These are phyloP conservation scores for Callorhinus ursinus DNA, from an alignment of 2,113 vertebrate species.

Conservation along the genomic window DNA sequence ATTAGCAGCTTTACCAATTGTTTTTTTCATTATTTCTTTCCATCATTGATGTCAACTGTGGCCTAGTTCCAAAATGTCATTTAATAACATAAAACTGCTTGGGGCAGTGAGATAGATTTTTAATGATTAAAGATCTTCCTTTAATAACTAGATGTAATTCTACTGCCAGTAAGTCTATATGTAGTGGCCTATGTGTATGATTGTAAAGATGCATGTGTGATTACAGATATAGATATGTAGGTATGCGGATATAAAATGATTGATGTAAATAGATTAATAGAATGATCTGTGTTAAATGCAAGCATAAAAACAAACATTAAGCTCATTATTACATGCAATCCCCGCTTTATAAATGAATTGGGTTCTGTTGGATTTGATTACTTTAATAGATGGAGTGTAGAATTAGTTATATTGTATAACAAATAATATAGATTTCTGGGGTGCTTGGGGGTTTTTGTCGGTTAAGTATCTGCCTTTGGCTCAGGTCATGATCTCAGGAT, in stretches of 20 bases:
- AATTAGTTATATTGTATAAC: background rate
- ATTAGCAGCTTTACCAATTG: conserved; percentile 41
- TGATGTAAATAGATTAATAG: background rate
- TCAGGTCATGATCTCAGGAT: too few relatives aligned
- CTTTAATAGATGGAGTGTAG: background rate
- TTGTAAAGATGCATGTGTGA: conserved; percentile 66
- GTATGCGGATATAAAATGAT: background rate
- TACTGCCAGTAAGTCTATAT: conserved; percentile 77
- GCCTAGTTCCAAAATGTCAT: conserved; percentile 79
- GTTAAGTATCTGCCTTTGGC: too few relatives aligned
- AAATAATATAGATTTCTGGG: background rate
- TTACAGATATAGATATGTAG: background rate
- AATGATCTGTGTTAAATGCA: background rate
- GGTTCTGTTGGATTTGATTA: background rate
- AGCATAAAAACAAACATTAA: conserved; percentile 77
- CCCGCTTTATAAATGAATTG: background rate
- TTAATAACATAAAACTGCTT: conserved; percentile 70
- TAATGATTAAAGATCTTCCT: conserved; percentile 78
- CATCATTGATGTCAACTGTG: conserved; percentile 75
- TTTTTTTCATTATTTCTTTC: conserved; percentile 58
- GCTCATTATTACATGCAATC: conserved; percentile 49
- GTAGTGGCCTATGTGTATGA: conserved; percentile 64
- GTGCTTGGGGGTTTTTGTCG: too few relatives aligned
- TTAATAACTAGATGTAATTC: conserved; percentile 75
- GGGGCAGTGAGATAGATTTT: conserved; percentile 75